Conservation (phyloP, 1,140 invertebrate species). For the Drosophila sulfurigaster region DNA sequence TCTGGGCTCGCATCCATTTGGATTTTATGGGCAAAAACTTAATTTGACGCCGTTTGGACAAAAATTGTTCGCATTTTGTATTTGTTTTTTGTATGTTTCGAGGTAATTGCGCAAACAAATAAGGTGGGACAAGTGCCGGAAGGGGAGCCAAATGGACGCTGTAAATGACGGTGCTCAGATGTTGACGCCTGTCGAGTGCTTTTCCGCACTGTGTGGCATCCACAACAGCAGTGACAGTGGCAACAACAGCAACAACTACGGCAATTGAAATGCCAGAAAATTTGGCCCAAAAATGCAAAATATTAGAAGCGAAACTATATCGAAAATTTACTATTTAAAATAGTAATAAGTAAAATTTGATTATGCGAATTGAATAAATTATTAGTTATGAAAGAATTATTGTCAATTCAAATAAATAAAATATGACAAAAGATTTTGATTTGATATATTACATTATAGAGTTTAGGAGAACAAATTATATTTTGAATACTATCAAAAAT, state of each 20-base stretch:
- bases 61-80: constrained; percentile 52
- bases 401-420: too few relatives aligned
- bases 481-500: too few relatives aligned
- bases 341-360: too few relatives aligned
- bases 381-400: too few relatives aligned
- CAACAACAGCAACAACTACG: constrained; percentile 29
- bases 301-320: neutral
- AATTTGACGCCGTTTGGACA: constrained; percentile 76
- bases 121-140: constrained; percentile 10
- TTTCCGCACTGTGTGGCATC: constrained; percentile 55
- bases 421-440: too few relatives aligned
- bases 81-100: constrained; percentile 47
- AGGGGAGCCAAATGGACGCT: constrained; percentile 20
- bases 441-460: too few relatives aligned
- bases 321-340: too few relatives aligned
- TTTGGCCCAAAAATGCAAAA: constrained; percentile 11
- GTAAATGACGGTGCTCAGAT: constrained; percentile 33
- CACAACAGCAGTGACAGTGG: constrained; percentile 42
- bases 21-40: constrained; percentile 74
- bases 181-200: constrained; percentile 39
- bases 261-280: constrained; percentile 1
- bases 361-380: too few relatives aligned
- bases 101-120: constrained; percentile 70
- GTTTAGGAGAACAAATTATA: too few relatives aligned
- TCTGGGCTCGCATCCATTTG: constrained; percentile 52